Percentiles rank a stretch among this genome's conserved stretches.
Conservation (phyloP, 2,797 vertebrate species). For the Apodemus agrarius region DNA sequence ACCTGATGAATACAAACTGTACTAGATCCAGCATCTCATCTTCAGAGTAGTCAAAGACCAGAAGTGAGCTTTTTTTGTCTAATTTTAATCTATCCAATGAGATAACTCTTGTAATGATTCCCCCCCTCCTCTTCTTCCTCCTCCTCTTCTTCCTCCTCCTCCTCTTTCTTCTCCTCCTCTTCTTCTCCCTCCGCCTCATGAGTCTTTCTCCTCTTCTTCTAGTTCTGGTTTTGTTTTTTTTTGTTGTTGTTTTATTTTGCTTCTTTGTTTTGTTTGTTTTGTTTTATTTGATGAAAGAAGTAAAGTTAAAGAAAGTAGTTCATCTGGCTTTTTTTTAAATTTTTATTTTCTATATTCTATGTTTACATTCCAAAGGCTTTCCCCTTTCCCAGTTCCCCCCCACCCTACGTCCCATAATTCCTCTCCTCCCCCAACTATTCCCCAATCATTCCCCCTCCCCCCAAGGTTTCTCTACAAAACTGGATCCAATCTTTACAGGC, state of each 20-base stretch:
- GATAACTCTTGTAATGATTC: neutral
- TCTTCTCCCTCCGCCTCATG: neutral
- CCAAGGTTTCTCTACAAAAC: too few relatives aligned
- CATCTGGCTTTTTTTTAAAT: too few relatives aligned
- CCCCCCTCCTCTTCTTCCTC: accelerated
- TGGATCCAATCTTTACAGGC: too few relatives aligned
- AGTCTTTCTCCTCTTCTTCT: neutral
- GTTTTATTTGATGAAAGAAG: neutral
- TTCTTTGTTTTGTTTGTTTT: neutral
- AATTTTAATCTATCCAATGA: neutral
- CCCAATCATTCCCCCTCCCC: too few relatives aligned
- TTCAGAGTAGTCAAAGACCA: neutral
- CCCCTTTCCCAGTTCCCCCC: too few relatives aligned
- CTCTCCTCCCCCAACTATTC: too few relatives aligned
- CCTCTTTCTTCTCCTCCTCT: too few relatives aligned
- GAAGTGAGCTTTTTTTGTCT: neutral
- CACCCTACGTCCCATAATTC: too few relatives aligned
- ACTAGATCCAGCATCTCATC: neutral
- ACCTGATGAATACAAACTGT: neutral
- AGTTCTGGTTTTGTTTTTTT: neutral
- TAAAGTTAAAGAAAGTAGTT: too few relatives aligned
- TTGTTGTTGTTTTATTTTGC: neutral
- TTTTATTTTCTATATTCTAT: too few relatives aligned
- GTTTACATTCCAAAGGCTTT: too few relatives aligned
- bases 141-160: neutral